A percentile compares a stretch with the other conserved stretches of the same genome.
Conservation (phyloP, 2,797 vertebrate species). For the Myripristis murdjan region DNA sequence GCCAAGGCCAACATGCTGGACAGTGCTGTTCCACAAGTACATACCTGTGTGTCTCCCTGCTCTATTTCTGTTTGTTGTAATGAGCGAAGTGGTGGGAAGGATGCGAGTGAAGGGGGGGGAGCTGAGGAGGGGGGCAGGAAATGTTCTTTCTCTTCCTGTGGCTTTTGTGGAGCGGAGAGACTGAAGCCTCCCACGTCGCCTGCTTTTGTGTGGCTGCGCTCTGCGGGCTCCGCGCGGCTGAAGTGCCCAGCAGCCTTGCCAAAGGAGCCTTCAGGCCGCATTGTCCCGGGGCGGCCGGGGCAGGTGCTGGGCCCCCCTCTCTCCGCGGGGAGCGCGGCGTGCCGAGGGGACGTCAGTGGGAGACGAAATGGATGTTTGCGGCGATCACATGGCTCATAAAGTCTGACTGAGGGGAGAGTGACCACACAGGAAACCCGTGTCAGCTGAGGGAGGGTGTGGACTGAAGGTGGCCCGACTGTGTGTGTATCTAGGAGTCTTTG, state of each 20-base stretch:
- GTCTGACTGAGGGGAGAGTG: not conserved
- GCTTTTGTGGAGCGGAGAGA: conserved; percentile 70
- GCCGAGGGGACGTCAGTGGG: conserved; percentile 50
- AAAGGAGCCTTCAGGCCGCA: conserved; percentile 45
- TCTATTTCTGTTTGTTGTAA: conserved; percentile 69
- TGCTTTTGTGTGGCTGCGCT: conserved; percentile 67
- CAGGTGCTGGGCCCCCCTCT: conserved; percentile 63
- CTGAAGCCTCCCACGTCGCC: conserved; percentile 78
- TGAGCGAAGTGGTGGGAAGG: conserved; percentile 70
- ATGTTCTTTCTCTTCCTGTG: conserved; percentile 68
- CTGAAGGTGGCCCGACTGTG: no score
- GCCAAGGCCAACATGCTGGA: conserved; percentile 2
- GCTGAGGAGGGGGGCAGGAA: conserved; percentile 71
- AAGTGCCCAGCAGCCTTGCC: conserved; percentile 63
- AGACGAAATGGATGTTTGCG: conserved; percentile 42
- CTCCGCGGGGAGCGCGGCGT: conserved; percentile 51
- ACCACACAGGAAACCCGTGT: not conserved
- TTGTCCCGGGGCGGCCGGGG: conserved; percentile 63
- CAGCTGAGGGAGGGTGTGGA: no score
- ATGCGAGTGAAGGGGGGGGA: conserved; percentile 68
- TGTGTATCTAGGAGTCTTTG: no score
- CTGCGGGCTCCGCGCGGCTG: conserved; percentile 56
- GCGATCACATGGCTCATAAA: conserved; percentile 19
- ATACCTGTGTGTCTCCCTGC: conserved; percentile 25
- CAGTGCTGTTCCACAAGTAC: not conserved